Evolutionary conservation across 1,140 invertebrate genomes (phyloP), one percentile per base, ranked within the genome.

Genomic region (Drosophila quadrilineata): DNA sequence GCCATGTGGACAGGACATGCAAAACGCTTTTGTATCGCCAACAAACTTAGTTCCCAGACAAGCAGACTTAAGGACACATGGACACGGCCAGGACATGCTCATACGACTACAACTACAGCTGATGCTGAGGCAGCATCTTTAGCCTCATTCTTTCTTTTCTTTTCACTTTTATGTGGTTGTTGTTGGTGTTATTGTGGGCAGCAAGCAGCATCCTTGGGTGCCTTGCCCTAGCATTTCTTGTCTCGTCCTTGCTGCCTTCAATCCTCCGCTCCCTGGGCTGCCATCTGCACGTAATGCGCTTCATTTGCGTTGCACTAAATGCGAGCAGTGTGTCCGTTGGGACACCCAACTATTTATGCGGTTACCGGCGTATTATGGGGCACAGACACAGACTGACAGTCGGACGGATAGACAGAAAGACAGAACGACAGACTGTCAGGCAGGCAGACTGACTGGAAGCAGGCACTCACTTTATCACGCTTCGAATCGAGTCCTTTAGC

Each of bases 21-120:
- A 84, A 84, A 84, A 84, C 74, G 79, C 79, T 84, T 85, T 84
- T 84, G 79, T 84, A 85, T 84, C 69, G 77, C 79, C 79, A 85
- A 77, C 77, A 76, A 73, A 82, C 80, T 74, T 82, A 24, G 28
- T 26, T 48, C 9, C n/a, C 36, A 49, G 52, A 71, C 31, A 41
- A 19, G 35, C 26, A 60, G 36, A 33, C 43, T 45, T 40, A 43
- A 43, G 60, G 16, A 62, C 50, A 40, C 48, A 60, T 56, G n/a
- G 19, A 38, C 33, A 21, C n/a, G n/a, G 36, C 24, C 9, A 22
- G 12, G 21, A 33, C n/a, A n/a, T 28, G 28, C 31, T 24, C 17
- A 29, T 48, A 41, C 48, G 38, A 48, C 38, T 35, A 43, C 52
- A 31, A 12, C 29, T 22, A 29, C 19, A n/a, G 17, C 43, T 38